A percentile compares a stretch with the other conserved stretches of the same genome.
Conservation (phyloP, 2,888 invertebrate species). For the Horisme vitalbata region DNA sequence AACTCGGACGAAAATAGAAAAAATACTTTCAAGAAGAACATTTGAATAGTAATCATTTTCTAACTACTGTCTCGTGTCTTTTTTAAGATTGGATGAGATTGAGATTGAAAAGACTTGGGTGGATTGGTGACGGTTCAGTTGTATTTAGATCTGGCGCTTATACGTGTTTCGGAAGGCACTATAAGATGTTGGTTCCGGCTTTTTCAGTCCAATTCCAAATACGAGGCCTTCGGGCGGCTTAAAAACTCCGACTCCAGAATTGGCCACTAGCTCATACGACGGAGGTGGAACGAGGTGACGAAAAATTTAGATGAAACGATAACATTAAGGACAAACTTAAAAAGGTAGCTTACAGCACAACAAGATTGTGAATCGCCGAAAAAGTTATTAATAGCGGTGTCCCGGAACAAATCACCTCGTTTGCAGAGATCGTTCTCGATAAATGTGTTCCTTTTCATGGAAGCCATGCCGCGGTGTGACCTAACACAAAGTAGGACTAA, state of each 20-base stretch:
- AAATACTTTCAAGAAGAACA: constrained; percentile 46
- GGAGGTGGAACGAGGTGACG: too few species aligned
- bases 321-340: constrained; percentile 42
- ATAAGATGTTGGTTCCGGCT: too few species aligned
- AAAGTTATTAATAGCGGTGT: constrained; percentile 50
- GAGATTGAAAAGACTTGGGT: too few species aligned
- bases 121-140: too few species aligned
- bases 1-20: constrained; percentile 55
- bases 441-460: constrained; percentile 17
- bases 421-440: constrained; percentile 34
- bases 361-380: constrained; percentile 45
- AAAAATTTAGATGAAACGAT: constrained; percentile 25
- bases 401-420: constrained; percentile 55
- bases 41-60: constrained; percentile 65
- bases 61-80: neutral
- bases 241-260: too few species aligned
- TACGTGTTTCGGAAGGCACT: too few species aligned
- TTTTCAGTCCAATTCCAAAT: too few species aligned
- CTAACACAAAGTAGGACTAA: constrained; percentile 46
- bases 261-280: too few species aligned
- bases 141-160: too few species aligned
- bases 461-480: constrained; percentile 32
- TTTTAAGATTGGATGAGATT: too few species aligned
- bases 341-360: constrained; percentile 40
- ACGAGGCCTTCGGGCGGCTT: too few species aligned